Conservation (phyloP, 2,113 vertebrate species). For the Centrocercus urophasianus region DNA sequence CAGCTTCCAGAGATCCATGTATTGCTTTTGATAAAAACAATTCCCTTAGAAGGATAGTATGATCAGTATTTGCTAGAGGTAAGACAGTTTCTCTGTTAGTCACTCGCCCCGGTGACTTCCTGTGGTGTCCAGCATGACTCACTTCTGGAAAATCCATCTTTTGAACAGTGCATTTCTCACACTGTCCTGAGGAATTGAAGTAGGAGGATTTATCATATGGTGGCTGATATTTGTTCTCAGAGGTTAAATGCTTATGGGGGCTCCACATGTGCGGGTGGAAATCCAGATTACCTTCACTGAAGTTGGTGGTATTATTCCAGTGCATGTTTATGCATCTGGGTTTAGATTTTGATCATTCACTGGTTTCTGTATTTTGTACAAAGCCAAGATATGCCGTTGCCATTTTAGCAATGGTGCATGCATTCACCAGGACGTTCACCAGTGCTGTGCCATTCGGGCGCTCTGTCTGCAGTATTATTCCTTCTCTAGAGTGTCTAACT, state of each 20-base stretch:
- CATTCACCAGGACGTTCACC: background rate
- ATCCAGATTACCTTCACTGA: background rate
- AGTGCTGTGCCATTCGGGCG: background rate
- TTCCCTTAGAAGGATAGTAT: background rate
- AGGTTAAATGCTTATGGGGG: background rate
- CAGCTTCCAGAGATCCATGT: background rate
- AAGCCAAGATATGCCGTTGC: background rate
- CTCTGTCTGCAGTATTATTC: background rate
- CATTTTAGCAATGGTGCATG: background rate
- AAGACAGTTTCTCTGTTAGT: slow-evolving; percentile 26
- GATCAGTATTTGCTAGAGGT: background rate
- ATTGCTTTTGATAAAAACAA: slow-evolving; percentile 6
- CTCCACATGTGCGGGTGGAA: background rate
- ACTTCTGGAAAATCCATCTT: background rate
- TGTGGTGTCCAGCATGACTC: background rate
- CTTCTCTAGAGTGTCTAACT: slow-evolving; percentile 22
- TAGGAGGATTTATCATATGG: background rate
- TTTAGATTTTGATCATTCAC: background rate
- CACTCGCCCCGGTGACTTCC: background rate
- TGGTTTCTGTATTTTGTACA: background rate
- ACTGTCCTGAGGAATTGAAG: background rate
- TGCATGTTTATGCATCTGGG: background rate
- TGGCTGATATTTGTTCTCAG: background rate
- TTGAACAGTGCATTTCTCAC: background rate
- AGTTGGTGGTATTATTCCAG: background rate